A percentile compares a stretch with the other conserved stretches of the same genome.
These are phyloP conservation scores for Drosophila mettleri DNA, from an alignment of 2,888 invertebrate genomes.

Conservation along the genomic window DNA sequence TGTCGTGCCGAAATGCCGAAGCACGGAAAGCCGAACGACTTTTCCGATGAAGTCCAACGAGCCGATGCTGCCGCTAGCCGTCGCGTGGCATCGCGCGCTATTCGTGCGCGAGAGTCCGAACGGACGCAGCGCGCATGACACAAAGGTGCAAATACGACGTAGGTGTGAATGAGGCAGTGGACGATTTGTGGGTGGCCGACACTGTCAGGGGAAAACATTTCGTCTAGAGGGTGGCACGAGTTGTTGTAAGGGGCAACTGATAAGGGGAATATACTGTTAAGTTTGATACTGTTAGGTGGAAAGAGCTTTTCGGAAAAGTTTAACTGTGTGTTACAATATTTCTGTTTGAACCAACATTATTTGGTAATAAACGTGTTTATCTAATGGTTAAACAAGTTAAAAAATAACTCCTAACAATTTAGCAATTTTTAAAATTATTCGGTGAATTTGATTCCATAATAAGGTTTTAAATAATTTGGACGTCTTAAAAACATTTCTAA, in stretches of 20 bases:
- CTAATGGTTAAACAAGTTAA: too few relatives aligned
- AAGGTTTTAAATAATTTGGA: too few relatives aligned
- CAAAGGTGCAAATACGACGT: slow-evolving; percentile 72
- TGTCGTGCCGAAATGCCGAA: slow-evolving; percentile 60
- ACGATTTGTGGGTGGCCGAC: slow-evolving; percentile 38
- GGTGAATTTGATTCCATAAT: too few relatives aligned
- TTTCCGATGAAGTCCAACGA: slow-evolving; percentile 30
- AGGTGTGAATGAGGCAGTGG: slow-evolving; percentile 52
- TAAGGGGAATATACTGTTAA: slow-evolving; percentile 40
- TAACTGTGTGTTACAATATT: slow-evolving; percentile 19
- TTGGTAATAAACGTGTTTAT: slow-evolving; percentile 19
- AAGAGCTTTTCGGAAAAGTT: slow-evolving; percentile 67
- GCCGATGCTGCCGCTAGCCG: slow-evolving; percentile 37
- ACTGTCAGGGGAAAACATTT: slow-evolving; percentile 14
- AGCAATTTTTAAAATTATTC: too few relatives aligned
- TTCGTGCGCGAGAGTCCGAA: slow-evolving; percentile 63
- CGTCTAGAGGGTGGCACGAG: slow-evolving; percentile 23
- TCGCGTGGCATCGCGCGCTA: slow-evolving; percentile 9
- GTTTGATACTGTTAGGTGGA: slow-evolving; percentile 29
- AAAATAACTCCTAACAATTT: too few relatives aligned
- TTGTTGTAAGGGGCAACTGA: slow-evolving; percentile 52
- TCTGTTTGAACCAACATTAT: neutral
- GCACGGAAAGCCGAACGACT: slow-evolving; percentile 54
- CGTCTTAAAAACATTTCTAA: too few relatives aligned
- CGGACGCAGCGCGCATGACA: slow-evolving; percentile 74